These are phyloP conservation scores for Quadroppia sp. DNA, from an alignment of 2,888 invertebrate species.

Conservation along the genomic window DNA sequence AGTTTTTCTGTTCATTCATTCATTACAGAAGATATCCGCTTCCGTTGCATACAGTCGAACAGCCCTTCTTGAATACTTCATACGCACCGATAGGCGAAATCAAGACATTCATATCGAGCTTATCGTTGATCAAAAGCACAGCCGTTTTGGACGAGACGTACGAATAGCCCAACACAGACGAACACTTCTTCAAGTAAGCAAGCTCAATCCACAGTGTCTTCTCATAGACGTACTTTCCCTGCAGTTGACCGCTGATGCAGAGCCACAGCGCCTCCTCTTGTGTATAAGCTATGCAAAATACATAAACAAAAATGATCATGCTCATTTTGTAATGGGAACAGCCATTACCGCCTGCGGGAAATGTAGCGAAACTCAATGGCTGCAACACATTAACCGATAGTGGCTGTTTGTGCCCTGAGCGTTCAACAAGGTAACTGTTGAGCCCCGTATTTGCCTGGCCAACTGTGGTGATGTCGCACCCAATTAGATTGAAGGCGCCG, in stretches of 20 bases:
- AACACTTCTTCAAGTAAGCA: neutral
- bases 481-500: neutral
- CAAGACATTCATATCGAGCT: neutral
- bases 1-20: too few species aligned
- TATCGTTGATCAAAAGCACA: neutral
- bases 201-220: neutral
- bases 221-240: neutral
- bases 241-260: neutral
- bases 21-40: neutral
- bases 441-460: neutral
- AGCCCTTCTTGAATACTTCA: neutral
- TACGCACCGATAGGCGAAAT: neutral
- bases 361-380: too few species aligned
- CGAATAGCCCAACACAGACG: neutral
- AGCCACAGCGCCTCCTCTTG: neutral
- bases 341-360: too few species aligned
- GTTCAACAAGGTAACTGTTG: neutral
- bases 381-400: too few species aligned
- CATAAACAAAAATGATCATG: neutral
- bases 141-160: neutral
- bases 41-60: neutral
- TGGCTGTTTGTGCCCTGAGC: neutral
- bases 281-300: neutral
- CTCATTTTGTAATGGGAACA: too few species aligned
- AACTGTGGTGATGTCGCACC: neutral